Conservation (phyloP, 2,888 invertebrate genomes). For the Rhagonycha fulva region DNA sequence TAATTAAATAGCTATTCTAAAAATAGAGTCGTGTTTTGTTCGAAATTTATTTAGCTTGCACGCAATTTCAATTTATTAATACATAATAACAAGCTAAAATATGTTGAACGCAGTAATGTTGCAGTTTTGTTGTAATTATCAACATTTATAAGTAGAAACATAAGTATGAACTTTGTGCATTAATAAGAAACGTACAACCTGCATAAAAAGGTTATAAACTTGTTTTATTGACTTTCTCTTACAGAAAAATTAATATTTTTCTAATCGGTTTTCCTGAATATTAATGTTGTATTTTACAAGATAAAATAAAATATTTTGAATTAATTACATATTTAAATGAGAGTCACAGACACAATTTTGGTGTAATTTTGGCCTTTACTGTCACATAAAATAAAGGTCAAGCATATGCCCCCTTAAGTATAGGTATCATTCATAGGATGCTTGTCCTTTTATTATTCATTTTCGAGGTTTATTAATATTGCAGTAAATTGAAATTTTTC, state of each 20-base stretch:
- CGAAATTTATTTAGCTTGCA: background rate
- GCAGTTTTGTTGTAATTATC: background rate
- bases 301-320: background rate
- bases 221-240: background rate
- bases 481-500: background rate
- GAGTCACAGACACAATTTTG: background rate
- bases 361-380: background rate
- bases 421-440: background rate
- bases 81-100: background rate
- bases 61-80: background rate
- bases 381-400: background rate
- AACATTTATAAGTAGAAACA: background rate
- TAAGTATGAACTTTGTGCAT: background rate
- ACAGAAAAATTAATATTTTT: background rate
- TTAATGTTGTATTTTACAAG: background rate
- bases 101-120: background rate
- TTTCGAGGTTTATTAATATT: background rate
- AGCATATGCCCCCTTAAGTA: background rate
- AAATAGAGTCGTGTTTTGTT: background rate
- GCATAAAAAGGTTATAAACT: background rate
- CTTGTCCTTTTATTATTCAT: slow-evolving; percentile 1
- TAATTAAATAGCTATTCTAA: background rate
- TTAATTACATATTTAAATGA: slow-evolving; percentile 1
- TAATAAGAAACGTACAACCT: background rate
- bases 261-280: background rate